A percentile compares a stretch with the other conserved stretches of the same genome.
Conservation (phyloP, 1,140 invertebrate genomes). For the Pomacea maculata region DNA sequence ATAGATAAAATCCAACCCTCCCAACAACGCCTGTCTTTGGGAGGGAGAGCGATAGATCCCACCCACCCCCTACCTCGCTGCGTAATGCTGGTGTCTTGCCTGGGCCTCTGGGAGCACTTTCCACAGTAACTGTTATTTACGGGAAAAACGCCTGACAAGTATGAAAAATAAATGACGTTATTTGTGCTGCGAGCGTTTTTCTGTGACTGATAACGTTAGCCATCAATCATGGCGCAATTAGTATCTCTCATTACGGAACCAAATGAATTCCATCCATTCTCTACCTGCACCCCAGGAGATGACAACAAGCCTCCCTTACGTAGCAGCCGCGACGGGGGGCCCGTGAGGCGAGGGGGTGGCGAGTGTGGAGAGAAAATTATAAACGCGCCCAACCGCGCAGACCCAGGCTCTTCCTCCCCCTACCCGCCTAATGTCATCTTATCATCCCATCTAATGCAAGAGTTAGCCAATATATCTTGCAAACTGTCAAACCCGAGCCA, state of each 20-base stretch:
- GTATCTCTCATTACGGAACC: conserved; percentile 56
- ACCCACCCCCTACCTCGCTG: not conserved
- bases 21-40: no score
- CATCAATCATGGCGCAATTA: conserved; percentile 60
- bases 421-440: conserved; percentile 30
- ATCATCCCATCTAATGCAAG: conserved; percentile 50
- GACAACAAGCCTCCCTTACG: conserved; percentile 6
- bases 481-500: conserved; percentile 52
- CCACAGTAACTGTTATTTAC: conserved; percentile 58
- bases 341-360: not conserved
- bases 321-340: not conserved
- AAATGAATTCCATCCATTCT: conserved; percentile 44
- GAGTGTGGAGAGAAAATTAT: not conserved
- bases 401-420: not conserved
- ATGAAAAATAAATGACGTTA: conserved; percentile 62
- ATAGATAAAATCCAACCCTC: conserved; percentile 32
- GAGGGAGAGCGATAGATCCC: not conserved
- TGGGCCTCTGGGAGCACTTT: conserved; percentile 42
- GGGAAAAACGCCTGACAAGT: conserved; percentile 50
- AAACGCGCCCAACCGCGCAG: not conserved
- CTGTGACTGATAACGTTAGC: conserved; percentile 52
- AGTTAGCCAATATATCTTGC: conserved; percentile 53
- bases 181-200: conserved; percentile 45
- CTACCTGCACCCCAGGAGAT: conserved; percentile 15
- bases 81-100: conserved; percentile 29